A percentile compares a stretch with the other conserved stretches of the same genome.
Evolutionary conservation across 2,113 vertebrate species (phyloP).

Genomic region (Salvelinus fontinalis): DNA sequence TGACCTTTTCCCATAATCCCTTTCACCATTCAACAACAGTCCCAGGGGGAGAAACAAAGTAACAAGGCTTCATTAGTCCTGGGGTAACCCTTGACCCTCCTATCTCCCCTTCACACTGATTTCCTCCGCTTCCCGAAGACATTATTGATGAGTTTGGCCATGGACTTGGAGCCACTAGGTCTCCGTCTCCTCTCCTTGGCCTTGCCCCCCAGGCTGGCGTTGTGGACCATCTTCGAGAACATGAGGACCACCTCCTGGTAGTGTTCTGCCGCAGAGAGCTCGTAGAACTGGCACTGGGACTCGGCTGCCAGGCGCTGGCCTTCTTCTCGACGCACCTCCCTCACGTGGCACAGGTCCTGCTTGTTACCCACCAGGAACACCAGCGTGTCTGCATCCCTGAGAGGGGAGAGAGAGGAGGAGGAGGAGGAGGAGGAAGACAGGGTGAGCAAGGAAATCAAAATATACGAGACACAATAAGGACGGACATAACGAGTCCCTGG

Average conservation of each 20-base stretch:
- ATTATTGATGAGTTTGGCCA: constrained; percentile 88
- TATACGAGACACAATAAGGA: too few relatives aligned
- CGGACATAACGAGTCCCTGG: too few relatives aligned
- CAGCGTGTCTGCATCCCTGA: constrained; percentile 72
- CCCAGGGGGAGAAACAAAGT: not conserved
- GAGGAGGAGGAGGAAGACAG: not conserved
- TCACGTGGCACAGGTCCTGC: constrained; percentile 85
- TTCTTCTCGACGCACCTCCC: constrained; percentile 82
- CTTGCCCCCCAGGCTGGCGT: constrained; percentile 66
- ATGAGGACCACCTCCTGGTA: constrained; percentile 81
- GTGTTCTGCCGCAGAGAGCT: constrained; percentile 87
- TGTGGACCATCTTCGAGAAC: constrained; percentile 80
- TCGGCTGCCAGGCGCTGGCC: constrained; percentile 80
- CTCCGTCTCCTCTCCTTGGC: constrained; percentile 79
- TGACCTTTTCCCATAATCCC: not conserved
- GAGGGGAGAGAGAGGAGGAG: not conserved
- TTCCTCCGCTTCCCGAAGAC: constrained; percentile 87
- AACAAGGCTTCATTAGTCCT: not conserved
- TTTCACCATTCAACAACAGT: not conserved
- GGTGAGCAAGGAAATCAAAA: too few relatives aligned
- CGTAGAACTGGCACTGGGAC: constrained; percentile 81
- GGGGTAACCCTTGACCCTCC: not conserved
- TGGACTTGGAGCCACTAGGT: constrained; percentile 83
- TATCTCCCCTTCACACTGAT: constrained; percentile 76
- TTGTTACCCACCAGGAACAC: constrained; percentile 88